Percentiles rank a stretch among this genome's conserved stretches.
phyloP scores from a whole-genome alignment of 2,113 vertebrate species.

The Egretta garzetta region DNA sequence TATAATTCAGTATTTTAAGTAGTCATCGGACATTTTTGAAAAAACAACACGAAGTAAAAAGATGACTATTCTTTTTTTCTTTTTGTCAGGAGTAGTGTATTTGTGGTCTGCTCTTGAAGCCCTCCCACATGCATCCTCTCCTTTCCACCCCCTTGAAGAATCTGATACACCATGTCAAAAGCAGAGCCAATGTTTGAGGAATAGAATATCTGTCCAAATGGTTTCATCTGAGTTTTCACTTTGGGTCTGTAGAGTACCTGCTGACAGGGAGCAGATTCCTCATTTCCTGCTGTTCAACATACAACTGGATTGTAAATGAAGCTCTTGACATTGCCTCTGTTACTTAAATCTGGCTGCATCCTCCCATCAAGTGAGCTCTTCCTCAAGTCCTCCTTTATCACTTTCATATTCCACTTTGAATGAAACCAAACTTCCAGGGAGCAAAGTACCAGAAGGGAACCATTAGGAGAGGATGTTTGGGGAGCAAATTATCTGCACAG shows the following conservation, averaged over 20 bases:
- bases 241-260: neutral
- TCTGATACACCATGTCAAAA: slow-evolving; percentile 24
- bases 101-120: neutral
- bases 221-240: slow-evolving; percentile 22
- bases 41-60: neutral
- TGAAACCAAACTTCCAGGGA: neutral
- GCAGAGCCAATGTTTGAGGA: neutral
- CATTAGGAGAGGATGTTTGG: neutral
- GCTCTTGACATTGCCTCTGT: neutral
- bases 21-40: neutral
- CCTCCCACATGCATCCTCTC: neutral
- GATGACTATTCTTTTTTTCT: neutral
- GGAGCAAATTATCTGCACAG: neutral
- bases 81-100: neutral
- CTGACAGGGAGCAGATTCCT: slow-evolving; percentile 42
- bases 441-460: neutral
- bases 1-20: neutral
- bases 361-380: neutral
- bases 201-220: neutral
- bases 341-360: neutral
- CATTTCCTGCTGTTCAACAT: slow-evolving; percentile 30
- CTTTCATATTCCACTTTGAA: slow-evolving; percentile 1
- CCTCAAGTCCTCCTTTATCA: neutral
- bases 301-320: neutral
- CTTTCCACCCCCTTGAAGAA: neutral